Evolutionary conservation across 2,113 vertebrate genomes (phyloP), one percentile per base, ranked within the genome.

Genomic region (Sphaerodactylus townsendi): DNA sequence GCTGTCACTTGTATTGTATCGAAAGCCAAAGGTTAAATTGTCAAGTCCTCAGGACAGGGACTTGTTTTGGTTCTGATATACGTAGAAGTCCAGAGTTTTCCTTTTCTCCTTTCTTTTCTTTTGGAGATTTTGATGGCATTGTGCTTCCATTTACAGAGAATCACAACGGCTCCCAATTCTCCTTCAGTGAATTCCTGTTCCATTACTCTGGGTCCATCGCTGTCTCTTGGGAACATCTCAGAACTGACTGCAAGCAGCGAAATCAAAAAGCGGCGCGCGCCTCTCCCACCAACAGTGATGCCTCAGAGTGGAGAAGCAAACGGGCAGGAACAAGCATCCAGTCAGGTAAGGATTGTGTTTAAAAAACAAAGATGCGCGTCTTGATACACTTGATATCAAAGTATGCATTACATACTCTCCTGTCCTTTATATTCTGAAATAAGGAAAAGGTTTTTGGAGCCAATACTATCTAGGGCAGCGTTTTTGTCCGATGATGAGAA

Each of bases 201-300:
- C 41, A 53, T 87, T 88, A 95, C 90, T 28, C 87, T 98, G 92
- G 97, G 96, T 30, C 95, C 98, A 30, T 98, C 98, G 10, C 94
- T 97, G 70, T 99, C 98, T 0, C 96, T 97, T 74, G 95, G 95
- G 88, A 98, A 96, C 93, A 94, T 98, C 94, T 95, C 96, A 1
- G 96, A 94, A 83, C 91, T 96, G 87, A 97, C 97, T 6, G 90
- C 97, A 90, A 95, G 93, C 6, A 96, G 97, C 4, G 87, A 95
- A 88, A 97, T 97, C 89, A 99, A 99, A 82, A 97, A 98, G 56
- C 96, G 97, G 48, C 97, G 98, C 53, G 98, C 99, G 1, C 96
- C 94, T 37, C 97, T 97, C 35, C 96, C 96, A 0, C 98, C 98
- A 1, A 87, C 85, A 53, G 89, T 68, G 2, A 80, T 91, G 23